Evolutionary conservation across 1,140 invertebrate genomes (phyloP).

Genomic region (Listronotus bonariensis): DNA sequence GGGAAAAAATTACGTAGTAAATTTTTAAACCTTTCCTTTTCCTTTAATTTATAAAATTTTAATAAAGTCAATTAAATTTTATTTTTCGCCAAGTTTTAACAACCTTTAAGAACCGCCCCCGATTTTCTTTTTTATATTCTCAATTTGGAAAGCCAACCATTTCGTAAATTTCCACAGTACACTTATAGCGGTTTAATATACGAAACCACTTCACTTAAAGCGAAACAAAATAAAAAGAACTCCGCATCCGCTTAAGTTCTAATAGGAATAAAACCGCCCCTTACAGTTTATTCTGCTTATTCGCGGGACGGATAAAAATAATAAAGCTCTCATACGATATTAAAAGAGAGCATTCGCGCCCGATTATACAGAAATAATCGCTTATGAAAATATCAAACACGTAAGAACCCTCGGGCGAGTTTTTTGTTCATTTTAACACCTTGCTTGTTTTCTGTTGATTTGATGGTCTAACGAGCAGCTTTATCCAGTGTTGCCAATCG

Average conservation of each 20-base stretch:
- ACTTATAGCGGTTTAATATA: constrained; percentile 30
- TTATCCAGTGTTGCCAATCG: too few relatives aligned
- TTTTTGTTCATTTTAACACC: constrained; percentile 37
- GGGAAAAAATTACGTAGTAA: too few relatives aligned
- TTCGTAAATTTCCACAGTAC: constrained; percentile 20
- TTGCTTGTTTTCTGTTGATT: constrained; percentile 24
- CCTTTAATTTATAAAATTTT: too few relatives aligned
- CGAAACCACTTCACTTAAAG: constrained; percentile 26
- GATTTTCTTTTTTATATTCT: constrained; percentile 4
- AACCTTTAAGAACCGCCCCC: too few relatives aligned
- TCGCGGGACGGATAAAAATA: constrained; percentile 44
- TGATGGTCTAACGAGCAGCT: background rate
- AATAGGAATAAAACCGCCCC: constrained; percentile 34
- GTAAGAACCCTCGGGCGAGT: constrained; percentile 43
- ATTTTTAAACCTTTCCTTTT: too few relatives aligned
- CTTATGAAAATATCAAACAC: constrained; percentile 48
- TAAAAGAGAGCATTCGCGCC: constrained; percentile 43
- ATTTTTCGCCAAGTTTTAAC: too few relatives aligned
- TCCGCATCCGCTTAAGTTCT: constrained; percentile 29
- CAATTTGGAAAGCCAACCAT: background rate
- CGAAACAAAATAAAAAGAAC: constrained; percentile 27
- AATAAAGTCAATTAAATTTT: too few relatives aligned
- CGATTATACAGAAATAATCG: constrained; percentile 50
- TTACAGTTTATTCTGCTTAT: constrained; percentile 31
- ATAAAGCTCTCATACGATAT: constrained; percentile 49